phyloP scores from a whole-genome alignment of 2,113 vertebrate species.

The Pseudopodoces humilis region DNA sequence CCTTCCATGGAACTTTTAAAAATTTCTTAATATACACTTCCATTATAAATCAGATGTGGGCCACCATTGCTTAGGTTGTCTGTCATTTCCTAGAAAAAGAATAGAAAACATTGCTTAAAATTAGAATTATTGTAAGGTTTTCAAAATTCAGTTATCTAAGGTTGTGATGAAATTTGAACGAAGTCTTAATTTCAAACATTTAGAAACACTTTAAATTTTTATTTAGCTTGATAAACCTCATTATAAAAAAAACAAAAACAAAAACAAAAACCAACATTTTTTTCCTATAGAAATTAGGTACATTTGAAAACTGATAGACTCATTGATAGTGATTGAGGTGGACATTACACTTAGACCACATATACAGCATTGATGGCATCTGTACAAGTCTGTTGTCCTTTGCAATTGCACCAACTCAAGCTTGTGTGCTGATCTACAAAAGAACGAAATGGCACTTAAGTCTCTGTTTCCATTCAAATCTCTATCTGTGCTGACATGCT shows the following conservation, averaged over 20 bases:
- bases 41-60: slow-evolving; percentile 90
- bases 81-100: slow-evolving; percentile 87
- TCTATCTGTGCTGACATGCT: not conserved
- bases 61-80: slow-evolving; percentile 93
- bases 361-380: not conserved
- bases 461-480: not conserved
- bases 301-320: slow-evolving; percentile 10
- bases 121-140: not conserved
- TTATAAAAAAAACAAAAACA: not conserved
- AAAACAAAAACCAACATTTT: not conserved
- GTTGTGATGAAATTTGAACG: not conserved
- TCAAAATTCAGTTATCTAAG: slow-evolving; percentile 10
- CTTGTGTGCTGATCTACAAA: slow-evolving; percentile 5
- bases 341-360: not conserved
- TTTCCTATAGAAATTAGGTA: slow-evolving; percentile 10
- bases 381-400: not conserved
- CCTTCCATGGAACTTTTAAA: slow-evolving; percentile 34
- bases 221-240: not conserved
- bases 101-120: slow-evolving; percentile 60
- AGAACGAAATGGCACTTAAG: not conserved
- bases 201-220: not conserved
- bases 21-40: slow-evolving; percentile 76
- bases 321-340: not conserved
- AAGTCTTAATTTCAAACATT: not conserved
- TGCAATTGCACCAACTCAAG: not conserved